These are phyloP conservation scores for Plectropomus leopardus DNA, from an alignment of 2,113 vertebrate genomes.

Conservation along the genomic window DNA sequence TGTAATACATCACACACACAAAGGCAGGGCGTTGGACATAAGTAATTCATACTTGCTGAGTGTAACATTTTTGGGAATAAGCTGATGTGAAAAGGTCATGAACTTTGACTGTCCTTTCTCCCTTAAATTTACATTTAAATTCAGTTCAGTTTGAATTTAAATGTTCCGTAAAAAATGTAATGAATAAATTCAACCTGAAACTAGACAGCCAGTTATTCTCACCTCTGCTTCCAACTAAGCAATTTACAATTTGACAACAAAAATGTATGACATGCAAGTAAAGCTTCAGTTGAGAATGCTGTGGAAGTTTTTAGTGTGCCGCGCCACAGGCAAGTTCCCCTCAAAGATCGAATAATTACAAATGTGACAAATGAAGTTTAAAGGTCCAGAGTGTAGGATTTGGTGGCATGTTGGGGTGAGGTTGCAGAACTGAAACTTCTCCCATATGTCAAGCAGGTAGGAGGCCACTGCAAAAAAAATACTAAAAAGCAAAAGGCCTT, in stretches of 20 bases:
- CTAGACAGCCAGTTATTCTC: neutral
- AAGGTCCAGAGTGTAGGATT: too few species aligned
- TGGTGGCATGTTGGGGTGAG: too few species aligned
- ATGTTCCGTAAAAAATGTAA: neutral
- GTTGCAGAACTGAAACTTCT: too few species aligned
- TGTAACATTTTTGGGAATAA: constrained; percentile 21
- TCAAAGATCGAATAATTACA: neutral
- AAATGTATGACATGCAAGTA: neutral
- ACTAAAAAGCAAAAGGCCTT: too few species aligned
- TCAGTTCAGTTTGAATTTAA: neutral
- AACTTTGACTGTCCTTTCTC: constrained; percentile 19
- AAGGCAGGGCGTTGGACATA: constrained; percentile 19
- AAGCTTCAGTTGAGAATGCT: neutral
- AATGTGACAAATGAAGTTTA: neutral
- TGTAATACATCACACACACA: constrained; percentile 52
- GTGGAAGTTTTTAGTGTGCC: neutral
- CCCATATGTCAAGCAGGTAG: too few species aligned
- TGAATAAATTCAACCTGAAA: neutral
- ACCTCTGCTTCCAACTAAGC: neutral
- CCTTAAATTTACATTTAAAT: constrained; percentile 33
- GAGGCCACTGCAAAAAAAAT: too few species aligned
- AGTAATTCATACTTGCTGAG: constrained; percentile 27
- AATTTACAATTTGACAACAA: too few species aligned
- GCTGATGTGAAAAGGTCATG: constrained; percentile 25
- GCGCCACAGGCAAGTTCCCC: neutral